Percentiles rank a stretch among this genome's conserved stretches.
These are phyloP conservation scores for rat (Rattus norvegicus) DNA, from an alignment of 2,113 vertebrate genomes.

Conservation along the genomic window DNA sequence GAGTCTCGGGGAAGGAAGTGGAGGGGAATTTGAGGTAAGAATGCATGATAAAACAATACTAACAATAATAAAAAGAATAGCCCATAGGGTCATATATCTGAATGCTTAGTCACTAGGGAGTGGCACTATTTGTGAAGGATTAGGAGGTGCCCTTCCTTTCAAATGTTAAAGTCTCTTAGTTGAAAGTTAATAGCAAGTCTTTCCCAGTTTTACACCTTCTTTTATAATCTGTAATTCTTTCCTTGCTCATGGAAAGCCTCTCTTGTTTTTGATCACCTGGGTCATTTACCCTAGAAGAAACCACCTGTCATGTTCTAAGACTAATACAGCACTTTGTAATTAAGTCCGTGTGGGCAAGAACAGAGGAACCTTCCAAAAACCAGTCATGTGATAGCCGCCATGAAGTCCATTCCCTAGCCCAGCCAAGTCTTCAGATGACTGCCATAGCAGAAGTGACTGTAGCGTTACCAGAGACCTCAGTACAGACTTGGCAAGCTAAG, in stretches of 20 bases:
- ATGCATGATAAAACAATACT: too few relatives aligned
- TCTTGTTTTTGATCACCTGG: neutral
- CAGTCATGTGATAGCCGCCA: neutral
- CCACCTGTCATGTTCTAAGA: neutral
- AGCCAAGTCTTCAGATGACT: neutral
- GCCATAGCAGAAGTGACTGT: neutral
- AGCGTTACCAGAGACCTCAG: neutral
- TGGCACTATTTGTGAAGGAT: too few relatives aligned
- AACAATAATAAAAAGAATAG: too few relatives aligned
- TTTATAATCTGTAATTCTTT: neutral
- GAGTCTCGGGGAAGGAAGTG: too few relatives aligned
- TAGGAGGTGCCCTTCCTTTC: neutral
- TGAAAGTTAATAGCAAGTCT: neutral
- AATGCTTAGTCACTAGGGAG: too few relatives aligned
- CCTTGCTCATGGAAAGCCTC: neutral
- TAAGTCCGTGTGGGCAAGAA: neutral
- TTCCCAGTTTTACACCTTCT: neutral
- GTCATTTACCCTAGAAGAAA: conserved; percentile 3
- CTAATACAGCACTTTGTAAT: neutral
- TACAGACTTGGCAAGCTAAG: neutral
- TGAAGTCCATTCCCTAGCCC: neutral
- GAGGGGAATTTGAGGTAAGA: too few relatives aligned
- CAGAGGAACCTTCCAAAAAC: neutral
- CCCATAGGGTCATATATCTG: too few relatives aligned
- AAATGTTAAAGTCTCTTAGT: neutral